These are phyloP conservation scores for Xyrichtys novacula DNA, from an alignment of 2,797 vertebrate species.

Conservation along the genomic window DNA sequence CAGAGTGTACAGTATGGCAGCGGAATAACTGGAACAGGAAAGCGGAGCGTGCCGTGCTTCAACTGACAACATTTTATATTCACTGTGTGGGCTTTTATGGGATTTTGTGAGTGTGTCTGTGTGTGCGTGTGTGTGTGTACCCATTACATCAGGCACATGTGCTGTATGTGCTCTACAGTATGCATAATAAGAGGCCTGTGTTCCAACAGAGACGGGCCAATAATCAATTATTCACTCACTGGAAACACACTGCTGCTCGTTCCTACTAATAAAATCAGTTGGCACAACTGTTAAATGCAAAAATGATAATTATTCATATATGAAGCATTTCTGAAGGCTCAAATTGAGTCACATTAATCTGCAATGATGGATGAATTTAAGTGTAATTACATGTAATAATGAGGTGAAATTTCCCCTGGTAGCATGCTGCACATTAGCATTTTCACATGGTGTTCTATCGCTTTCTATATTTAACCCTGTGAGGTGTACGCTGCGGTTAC, in stretches of 20 bases:
- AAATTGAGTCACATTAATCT: neutral
- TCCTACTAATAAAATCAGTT: slow-evolving; percentile 46
- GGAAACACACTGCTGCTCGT: slow-evolving; percentile 43
- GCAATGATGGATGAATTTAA: neutral
- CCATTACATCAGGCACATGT: slow-evolving; percentile 17
- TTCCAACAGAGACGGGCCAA: slow-evolving; percentile 47
- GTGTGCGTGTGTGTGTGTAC: slow-evolving; percentile 18
- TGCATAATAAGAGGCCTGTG: slow-evolving; percentile 49
- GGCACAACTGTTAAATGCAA: neutral
- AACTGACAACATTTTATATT: slow-evolving; percentile 21
- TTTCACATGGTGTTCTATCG: neutral
- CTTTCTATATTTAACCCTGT: neutral
- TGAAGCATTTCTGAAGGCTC: neutral
- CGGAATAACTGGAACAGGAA: slow-evolving; percentile 1
- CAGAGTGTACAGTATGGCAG: neutral
- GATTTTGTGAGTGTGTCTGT: neutral
- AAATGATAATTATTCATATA: slow-evolving; percentile 2
- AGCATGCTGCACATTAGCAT: neutral
- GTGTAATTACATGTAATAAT: neutral
- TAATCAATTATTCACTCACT: slow-evolving; percentile 67
- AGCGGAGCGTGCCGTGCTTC: neutral
- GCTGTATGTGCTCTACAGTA: slow-evolving; percentile 36
- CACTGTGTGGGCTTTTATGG: slow-evolving; percentile 25
- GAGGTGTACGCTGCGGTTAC: neutral
- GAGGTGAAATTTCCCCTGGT: slow-evolving; percentile 1